phyloP scores from a whole-genome alignment of 2,888 invertebrate genomes.

The Itoplectis maculator region DNA sequence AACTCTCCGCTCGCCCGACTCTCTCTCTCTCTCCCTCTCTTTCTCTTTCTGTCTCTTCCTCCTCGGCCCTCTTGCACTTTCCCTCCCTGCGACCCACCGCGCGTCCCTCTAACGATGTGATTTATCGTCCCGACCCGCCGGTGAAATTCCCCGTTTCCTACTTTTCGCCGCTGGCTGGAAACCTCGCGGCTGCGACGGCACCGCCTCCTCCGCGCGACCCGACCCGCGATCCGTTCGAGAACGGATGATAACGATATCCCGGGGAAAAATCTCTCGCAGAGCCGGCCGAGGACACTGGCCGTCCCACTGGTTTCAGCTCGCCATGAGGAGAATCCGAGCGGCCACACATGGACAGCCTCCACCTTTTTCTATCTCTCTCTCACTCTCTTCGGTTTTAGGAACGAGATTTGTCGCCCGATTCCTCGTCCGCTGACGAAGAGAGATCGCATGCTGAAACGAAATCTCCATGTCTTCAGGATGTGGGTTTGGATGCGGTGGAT shows the following conservation, averaged over 20 bases:
- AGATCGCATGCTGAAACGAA: neutral
- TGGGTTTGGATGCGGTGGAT: constrained; percentile 1
- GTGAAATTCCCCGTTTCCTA: constrained; percentile 54
- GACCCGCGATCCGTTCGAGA: constrained; percentile 39
- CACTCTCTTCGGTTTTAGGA: neutral
- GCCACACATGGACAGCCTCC: too few relatives aligned
- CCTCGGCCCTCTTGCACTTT: too few relatives aligned
- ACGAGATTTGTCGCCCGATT: neutral
- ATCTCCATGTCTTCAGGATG: neutral
- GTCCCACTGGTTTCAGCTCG: neutral
- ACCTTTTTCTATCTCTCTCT: too few relatives aligned
- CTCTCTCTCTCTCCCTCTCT: constrained; percentile 18
- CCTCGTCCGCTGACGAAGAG: neutral
- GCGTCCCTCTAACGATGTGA: constrained; percentile 74
- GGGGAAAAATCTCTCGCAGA: constrained; percentile 30
- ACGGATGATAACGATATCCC: constrained; percentile 60
- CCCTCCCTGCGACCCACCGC: neutral
- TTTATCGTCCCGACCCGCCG: constrained; percentile 74
- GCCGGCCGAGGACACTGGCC: constrained; percentile 19
- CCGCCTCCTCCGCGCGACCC: neutral
- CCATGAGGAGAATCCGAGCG: constrained; percentile 7
- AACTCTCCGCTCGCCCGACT: constrained; percentile 63
- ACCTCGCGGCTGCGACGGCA: neutral
- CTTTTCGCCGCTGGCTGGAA: constrained; percentile 31
- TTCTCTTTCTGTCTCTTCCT: too few relatives aligned